phyloP scores from a whole-genome alignment of 2,888 invertebrate genomes.

The Junonia oenone region DNA sequence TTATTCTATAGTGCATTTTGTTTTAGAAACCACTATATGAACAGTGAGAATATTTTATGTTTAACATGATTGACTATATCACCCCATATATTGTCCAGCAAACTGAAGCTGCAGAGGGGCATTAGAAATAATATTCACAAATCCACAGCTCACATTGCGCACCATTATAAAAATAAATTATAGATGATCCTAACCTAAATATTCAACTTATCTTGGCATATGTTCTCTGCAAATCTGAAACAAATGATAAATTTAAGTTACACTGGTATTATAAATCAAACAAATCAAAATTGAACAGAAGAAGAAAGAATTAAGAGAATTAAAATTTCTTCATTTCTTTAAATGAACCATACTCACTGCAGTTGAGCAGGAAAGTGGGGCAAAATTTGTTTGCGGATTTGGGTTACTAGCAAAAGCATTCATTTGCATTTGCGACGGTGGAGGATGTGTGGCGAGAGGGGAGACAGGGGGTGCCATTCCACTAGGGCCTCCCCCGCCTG shows the following conservation, averaged over 20 bases:
- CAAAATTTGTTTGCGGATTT: constrained; percentile 61
- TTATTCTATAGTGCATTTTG: constrained; percentile 57
- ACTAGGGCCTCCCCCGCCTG: constrained; percentile 46
- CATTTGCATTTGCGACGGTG: constrained; percentile 51
- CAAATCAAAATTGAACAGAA: too few species aligned
- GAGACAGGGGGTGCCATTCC: constrained; percentile 59
- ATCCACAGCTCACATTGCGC: constrained; percentile 77
- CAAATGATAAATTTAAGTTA: constrained; percentile 3
- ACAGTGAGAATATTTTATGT: constrained; percentile 57
- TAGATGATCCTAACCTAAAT: constrained; percentile 70
- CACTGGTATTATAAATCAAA: too few species aligned
- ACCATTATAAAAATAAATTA: constrained; percentile 80
- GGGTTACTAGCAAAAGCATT: constrained; percentile 57
- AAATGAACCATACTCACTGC: constrained; percentile 48
- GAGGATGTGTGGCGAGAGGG: constrained; percentile 67
- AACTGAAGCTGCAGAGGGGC: constrained; percentile 54
- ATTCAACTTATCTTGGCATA: constrained; percentile 75
- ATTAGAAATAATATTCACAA: constrained; percentile 67
- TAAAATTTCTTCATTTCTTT: too few species aligned
- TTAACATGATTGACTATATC: constrained; percentile 74
- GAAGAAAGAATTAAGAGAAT: too few species aligned
- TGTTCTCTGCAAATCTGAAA: constrained; percentile 77
- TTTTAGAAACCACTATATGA: constrained; percentile 57
- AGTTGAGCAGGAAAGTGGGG: constrained; percentile 70
- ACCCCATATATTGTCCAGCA: constrained; percentile 68